Percentiles rank a stretch among this genome's conserved stretches.
Evolutionary conservation across 2,888 invertebrate genomes (phyloP).

Genomic region (Tenthredo distinguenda): DNA sequence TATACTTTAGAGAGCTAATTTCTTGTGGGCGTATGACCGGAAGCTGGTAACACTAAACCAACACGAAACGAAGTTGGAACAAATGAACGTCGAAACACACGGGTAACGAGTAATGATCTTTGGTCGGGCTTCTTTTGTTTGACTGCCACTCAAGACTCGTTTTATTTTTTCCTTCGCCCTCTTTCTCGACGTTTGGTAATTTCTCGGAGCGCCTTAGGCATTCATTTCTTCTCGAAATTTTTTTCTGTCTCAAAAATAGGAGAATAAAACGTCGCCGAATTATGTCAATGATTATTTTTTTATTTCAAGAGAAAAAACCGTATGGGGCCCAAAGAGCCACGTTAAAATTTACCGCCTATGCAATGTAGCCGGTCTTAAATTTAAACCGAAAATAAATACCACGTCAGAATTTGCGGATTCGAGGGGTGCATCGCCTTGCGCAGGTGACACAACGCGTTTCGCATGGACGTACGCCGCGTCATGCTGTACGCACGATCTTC

Average conservation of each 20-base stretch:
- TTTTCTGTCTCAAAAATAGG: not conserved
- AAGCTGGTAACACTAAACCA: conserved; percentile 51
- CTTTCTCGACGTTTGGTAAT: conserved; percentile 3
- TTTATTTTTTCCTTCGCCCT: conserved; percentile 1
- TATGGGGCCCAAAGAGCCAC: not conserved
- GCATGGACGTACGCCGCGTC: conserved; percentile 30
- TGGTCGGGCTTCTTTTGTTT: conserved; percentile 46
- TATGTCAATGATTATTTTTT: not conserved
- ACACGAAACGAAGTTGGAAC: conserved; percentile 41
- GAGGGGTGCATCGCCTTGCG: conserved; percentile 61
- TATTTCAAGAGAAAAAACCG: not conserved
- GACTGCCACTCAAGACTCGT: conserved; percentile 30
- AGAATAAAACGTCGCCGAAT: not conserved
- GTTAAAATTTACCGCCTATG: conserved; percentile 1
- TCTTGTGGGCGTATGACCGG: conserved; percentile 46
- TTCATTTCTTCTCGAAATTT: conserved; percentile 7
- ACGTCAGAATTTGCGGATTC: not conserved
- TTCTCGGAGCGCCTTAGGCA: not conserved
- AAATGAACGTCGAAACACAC: conserved; percentile 47
- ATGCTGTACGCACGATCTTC: conserved; percentile 60
- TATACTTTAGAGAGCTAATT: conserved; percentile 29
- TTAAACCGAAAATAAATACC: conserved; percentile 29
- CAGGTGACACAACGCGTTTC: conserved; percentile 55
- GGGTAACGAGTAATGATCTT: conserved; percentile 52
- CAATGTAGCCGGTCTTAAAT: not conserved